phyloP scores from a whole-genome alignment of 1,140 invertebrate genomes.

The Orchestia grillus region DNA sequence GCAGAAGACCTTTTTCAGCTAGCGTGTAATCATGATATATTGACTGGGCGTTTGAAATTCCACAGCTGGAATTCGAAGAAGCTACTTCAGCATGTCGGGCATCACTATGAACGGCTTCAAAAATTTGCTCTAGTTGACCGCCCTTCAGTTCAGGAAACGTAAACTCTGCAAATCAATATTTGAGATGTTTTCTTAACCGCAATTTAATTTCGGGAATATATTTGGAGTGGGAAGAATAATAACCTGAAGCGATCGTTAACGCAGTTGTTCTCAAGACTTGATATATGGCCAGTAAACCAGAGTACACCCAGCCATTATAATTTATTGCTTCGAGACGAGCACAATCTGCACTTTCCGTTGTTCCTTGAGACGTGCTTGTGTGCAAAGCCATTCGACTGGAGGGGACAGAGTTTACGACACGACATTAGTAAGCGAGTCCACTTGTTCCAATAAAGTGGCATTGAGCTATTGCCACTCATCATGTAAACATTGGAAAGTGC shows the following conservation, averaged over 20 bases:
- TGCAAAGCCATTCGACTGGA: constrained; percentile 16
- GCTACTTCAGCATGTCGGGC: background rate
- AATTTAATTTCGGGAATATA: background rate
- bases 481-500: constrained; percentile 55
- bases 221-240: background rate
- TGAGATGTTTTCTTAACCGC: background rate
- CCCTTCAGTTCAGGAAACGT: background rate
- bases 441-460: constrained; percentile 40
- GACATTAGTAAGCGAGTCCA: constrained; percentile 27
- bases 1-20: background rate
- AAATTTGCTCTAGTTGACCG: background rate
- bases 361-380: background rate
- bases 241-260: background rate
- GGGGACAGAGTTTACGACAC: constrained; percentile 38
- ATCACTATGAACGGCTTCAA: background rate
- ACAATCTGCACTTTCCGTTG: background rate
- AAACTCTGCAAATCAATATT: background rate
- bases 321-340: background rate
- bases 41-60: background rate
- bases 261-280: background rate
- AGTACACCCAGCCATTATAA: background rate
- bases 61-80: background rate
- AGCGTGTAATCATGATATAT: background rate
- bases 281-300: background rate
- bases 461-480: constrained; percentile 52